Percentiles rank a stretch among this genome's conserved stretches.
phyloP scores from a whole-genome alignment of 1,140 invertebrate species.

The Musca domestica region DNA sequence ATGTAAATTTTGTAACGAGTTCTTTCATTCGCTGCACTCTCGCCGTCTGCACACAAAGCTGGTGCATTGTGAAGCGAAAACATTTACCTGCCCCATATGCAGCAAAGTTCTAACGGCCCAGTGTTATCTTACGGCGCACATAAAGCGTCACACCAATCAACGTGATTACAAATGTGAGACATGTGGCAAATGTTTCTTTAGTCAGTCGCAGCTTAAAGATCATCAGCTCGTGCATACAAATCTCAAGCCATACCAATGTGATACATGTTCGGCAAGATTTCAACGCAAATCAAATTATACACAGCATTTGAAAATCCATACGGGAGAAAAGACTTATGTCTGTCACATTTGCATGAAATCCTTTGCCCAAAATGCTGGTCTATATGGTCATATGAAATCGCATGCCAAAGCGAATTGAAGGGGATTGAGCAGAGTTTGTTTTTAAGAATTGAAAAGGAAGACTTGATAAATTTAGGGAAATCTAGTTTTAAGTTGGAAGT shows the following conservation, averaged over 20 bases:
- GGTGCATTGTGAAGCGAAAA: conserved; percentile 30
- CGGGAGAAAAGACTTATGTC: conserved; percentile 72
- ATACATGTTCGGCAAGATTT: conserved; percentile 71
- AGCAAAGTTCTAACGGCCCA: conserved; percentile 38
- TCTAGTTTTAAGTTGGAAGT: too few species aligned
- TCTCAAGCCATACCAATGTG: conserved; percentile 72
- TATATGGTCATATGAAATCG: conserved; percentile 25
- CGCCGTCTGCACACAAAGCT: conserved; percentile 39
- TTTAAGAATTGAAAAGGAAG: too few species aligned
- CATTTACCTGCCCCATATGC: conserved; percentile 41
- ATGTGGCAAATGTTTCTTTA: conserved; percentile 43
- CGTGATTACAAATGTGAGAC: conserved; percentile 34
- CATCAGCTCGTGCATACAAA: conserved; percentile 76
- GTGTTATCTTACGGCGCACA: conserved; percentile 42
- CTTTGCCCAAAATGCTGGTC: conserved; percentile 19
- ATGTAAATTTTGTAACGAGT: conserved; percentile 30
- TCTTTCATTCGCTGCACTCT: conserved; percentile 43
- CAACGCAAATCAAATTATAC: conserved; percentile 83
- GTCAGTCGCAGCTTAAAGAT: conserved; percentile 45
- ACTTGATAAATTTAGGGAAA: too few species aligned
- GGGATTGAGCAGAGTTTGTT: neutral
- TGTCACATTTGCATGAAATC: conserved; percentile 59
- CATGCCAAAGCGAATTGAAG: neutral
- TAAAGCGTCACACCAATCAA: conserved; percentile 48
- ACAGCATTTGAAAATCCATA: conserved; percentile 78